Percentiles rank a stretch among this genome's conserved stretches.
Conservation (phyloP, 2,888 invertebrate genomes). For the Lapara coniferarum region DNA sequence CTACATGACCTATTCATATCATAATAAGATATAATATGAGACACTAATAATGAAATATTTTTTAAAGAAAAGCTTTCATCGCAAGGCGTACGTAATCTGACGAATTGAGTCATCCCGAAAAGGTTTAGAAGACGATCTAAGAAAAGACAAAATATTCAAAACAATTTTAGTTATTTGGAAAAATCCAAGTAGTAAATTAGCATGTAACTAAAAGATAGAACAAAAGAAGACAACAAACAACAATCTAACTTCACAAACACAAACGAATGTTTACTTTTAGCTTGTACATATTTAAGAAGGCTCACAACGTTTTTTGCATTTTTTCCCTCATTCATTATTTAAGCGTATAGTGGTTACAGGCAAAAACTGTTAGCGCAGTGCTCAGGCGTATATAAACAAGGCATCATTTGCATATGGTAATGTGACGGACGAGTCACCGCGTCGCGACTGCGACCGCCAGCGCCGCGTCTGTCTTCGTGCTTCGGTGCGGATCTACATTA, state of each 20-base stretch:
- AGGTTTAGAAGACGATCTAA: too few relatives aligned
- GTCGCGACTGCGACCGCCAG: constrained; percentile 46
- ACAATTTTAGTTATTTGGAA: neutral
- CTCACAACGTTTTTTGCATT: constrained; percentile 35
- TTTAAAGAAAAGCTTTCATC: neutral
- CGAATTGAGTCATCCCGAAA: neutral
- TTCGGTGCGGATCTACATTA: neutral
- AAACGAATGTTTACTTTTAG: constrained; percentile 11
- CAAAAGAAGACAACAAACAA: neutral
- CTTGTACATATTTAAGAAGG: constrained; percentile 2
- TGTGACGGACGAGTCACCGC: constrained; percentile 55
- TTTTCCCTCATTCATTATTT: constrained; percentile 46
- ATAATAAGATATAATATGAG: too few relatives aligned
- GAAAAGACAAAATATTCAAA: neutral
- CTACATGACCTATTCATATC: neutral
- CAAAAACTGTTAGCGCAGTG: constrained; percentile 67
- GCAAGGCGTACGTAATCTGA: neutral
- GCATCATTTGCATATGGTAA: constrained; percentile 72
- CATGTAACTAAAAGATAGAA: neutral
- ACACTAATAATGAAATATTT: neutral
- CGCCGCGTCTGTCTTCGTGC: constrained; percentile 36
- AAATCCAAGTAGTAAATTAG: neutral
- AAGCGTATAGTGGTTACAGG: constrained; percentile 54
- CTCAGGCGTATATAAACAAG: constrained; percentile 58
- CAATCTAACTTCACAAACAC: neutral